Evolutionary conservation across 2,888 invertebrate genomes (phyloP).

Genomic region (Julus scanicus): DNA sequence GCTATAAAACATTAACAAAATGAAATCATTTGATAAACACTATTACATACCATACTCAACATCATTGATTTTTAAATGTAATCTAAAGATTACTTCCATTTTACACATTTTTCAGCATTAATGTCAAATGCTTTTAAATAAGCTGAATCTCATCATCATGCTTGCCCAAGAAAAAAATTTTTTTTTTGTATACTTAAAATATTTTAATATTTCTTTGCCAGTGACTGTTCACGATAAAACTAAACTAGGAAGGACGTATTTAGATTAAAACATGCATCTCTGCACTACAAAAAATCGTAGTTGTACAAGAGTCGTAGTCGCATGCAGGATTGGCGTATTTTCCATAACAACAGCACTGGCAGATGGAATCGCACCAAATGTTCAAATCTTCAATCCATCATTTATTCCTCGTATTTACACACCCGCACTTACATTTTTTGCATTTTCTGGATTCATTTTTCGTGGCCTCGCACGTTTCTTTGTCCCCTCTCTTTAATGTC

Average conservation of each 20-base stretch:
- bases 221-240: too few species aligned
- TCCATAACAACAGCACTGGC: background rate
- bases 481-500: slow-evolving; percentile 86
- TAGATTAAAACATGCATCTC: too few species aligned
- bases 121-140: background rate
- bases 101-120: background rate
- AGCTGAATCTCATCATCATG: too few species aligned
- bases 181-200: background rate
- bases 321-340: too few species aligned
- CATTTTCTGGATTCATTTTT: slow-evolving; percentile 91
- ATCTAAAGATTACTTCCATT: too few species aligned
- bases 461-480: slow-evolving; percentile 80
- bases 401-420: background rate
- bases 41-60: too few species aligned
- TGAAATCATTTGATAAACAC: background rate
- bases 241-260: too few species aligned
- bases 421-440: slow-evolving; percentile 80
- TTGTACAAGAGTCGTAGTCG: too few species aligned
- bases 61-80: too few species aligned
- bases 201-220: too few species aligned
- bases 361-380: background rate
- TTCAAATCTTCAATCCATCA: background rate
- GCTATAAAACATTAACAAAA: slow-evolving; percentile 63
- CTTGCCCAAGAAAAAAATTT: too few species aligned
- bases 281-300: too few species aligned